Evolutionary conservation across 2,797 vertebrate genomes (phyloP), one percentile per base, ranked within the genome.

Genomic region (Lepidocolaptes lacrymiger): DNA sequence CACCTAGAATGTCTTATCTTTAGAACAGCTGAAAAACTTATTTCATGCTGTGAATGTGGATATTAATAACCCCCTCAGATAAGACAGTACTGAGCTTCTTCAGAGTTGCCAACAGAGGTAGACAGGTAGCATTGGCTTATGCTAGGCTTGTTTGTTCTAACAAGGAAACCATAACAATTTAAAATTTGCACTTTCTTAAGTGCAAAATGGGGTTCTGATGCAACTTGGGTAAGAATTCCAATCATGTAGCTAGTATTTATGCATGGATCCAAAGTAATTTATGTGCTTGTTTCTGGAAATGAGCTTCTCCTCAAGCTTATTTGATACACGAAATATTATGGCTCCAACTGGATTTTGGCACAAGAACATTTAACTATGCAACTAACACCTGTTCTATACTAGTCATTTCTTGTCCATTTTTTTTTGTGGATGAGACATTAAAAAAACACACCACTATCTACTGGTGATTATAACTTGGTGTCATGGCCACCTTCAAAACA

Each of bases 401-500:
- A 76, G 86, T 85, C 1, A 37, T 71, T 80, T 94, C 86, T 95
- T 90, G 55, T 28, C 27, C n/a, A 54, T 2, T 68, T 83, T 75
- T 79, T 73, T 21, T 44, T 39, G 58, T 13, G 12, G 43, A 56
- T 58, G 43, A 88, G 46, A 30, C 14, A 34, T 32, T 26, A 6
- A 64, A 79, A 46, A 74, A 34, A 22, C 9, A 17, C 9, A 41
- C 10, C 26, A 32, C 24, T 54, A 14, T 49, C 16, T 76, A 26
- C 36, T 30, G 16, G 9, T 69, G 51, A 69, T 91, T 88, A 66
- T 32, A 83, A 6, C 14, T 85, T 58, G 48, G 21, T 83, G 79
- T 69, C 83, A 90, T 90, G 64, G 10, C 20, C 54, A 89, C 81
- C n/a, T 71, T 63, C 74, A 81, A 81, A 90, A 90, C 52, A 90